Conservation (phyloP, 2,888 invertebrate species). For the Ichneumoninae sp. region DNA sequence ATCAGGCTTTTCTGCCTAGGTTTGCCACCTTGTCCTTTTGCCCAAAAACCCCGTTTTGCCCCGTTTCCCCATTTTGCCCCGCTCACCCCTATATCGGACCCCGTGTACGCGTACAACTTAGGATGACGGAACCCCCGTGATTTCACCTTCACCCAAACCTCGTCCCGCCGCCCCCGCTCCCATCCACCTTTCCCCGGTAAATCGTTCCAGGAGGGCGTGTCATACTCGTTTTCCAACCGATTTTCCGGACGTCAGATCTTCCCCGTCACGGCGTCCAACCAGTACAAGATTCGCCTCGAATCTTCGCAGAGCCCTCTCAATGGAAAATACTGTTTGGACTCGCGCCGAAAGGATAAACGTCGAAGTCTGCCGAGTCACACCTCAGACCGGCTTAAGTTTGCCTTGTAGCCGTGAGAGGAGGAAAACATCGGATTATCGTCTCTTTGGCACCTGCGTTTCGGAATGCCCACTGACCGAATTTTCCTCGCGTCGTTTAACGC, state of each 20-base stretch:
- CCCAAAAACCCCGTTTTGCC: too few species aligned
- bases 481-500: slow-evolving; percentile 19
- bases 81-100: neutral
- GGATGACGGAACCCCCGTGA: slow-evolving; percentile 20
- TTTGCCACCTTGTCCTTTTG: too few species aligned
- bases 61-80: too few species aligned
- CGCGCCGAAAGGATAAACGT: slow-evolving; percentile 58
- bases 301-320: slow-evolving; percentile 15
- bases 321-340: slow-evolving; percentile 27
- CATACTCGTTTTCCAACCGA: slow-evolving; percentile 67
- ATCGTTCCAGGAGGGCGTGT: slow-evolving; percentile 66
- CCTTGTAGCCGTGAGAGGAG: neutral
- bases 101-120: neutral
- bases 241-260: slow-evolving; percentile 63
- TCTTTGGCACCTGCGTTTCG: slow-evolving; percentile 55
- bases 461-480: slow-evolving; percentile 53
- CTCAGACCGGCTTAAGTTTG: neutral
- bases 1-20: too few species aligned
- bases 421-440: slow-evolving; percentile 69
- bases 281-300: slow-evolving; percentile 8
- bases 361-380: slow-evolving; percentile 39
- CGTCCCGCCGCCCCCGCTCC: neutral
- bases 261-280: slow-evolving; percentile 13
- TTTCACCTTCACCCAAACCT: slow-evolving; percentile 19
- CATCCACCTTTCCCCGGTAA: slow-evolving; percentile 55